Conservation (phyloP, 2,888 invertebrate species). For the Ornithoptera priamus region DNA sequence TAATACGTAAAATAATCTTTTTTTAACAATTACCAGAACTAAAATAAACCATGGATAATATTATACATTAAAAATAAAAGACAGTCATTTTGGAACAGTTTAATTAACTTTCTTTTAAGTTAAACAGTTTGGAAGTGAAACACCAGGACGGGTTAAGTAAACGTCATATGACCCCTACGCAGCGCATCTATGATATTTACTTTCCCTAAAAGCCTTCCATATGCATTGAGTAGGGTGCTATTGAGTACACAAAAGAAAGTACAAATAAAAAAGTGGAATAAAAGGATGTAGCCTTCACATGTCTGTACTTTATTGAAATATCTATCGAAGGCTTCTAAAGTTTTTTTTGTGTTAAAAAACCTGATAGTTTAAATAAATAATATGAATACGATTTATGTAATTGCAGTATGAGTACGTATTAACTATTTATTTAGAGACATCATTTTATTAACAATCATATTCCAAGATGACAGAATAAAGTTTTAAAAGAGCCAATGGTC, state of each 20-base stretch:
- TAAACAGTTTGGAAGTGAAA: neutral
- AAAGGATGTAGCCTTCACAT: conserved; percentile 21
- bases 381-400: too few species aligned
- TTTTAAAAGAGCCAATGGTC: too few species aligned
- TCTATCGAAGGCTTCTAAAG: neutral
- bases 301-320: neutral
- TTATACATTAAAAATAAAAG: too few species aligned
- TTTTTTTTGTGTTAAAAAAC: neutral
- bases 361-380: neutral
- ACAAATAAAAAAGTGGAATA: conserved; percentile 14
- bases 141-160: conserved; percentile 4
- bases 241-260: conserved; percentile 31
- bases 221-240: conserved; percentile 46
- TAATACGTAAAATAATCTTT: too few species aligned
- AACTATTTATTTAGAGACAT: too few species aligned
- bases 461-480: too few species aligned
- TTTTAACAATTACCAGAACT: too few species aligned
- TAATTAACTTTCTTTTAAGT: neutral
- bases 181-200: conserved; percentile 73
- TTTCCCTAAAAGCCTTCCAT: conserved; percentile 65
- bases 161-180: conserved; percentile 36
- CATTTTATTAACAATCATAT: too few species aligned
- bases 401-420: too few species aligned
- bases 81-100: too few species aligned
- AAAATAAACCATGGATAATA: too few species aligned